phyloP scores from a whole-genome alignment of 2,113 vertebrate genomes.

The Trematocara marginatum region DNA sequence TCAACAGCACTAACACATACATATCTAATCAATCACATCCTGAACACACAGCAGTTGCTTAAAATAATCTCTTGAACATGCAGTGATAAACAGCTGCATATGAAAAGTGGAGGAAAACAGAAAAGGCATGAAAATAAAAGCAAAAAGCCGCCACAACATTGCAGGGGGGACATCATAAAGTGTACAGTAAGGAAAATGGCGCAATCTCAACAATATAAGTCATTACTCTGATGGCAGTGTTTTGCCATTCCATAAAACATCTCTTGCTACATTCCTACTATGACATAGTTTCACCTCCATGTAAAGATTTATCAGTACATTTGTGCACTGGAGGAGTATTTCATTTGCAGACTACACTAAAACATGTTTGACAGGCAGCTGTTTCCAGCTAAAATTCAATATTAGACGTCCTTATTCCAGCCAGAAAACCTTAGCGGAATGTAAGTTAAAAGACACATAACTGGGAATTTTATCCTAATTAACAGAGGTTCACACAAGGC shows the following conservation, averaged over 20 bases:
- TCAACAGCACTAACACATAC: constrained; percentile 22
- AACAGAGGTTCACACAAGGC: not conserved
- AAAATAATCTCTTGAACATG: constrained; percentile 28
- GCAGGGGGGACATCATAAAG: not conserved
- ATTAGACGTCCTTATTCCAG: not conserved
- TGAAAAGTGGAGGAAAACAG: not conserved
- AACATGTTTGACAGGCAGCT: not conserved
- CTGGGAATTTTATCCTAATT: not conserved
- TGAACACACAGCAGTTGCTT: not conserved
- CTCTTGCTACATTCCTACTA: not conserved
- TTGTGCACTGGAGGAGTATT: not conserved
- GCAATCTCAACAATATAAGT: not conserved
- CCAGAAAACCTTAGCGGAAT: not conserved
- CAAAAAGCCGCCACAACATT: not conserved
- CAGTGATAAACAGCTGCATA: constrained; percentile 12
- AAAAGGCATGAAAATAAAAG: not conserved
- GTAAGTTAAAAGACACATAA: not conserved
- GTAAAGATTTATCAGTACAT: not conserved
- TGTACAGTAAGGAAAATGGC: not conserved
- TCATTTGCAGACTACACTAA: not conserved
- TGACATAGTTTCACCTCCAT: not conserved
- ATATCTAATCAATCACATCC: constrained; percentile 29
- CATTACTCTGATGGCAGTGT: constrained; percentile 8
- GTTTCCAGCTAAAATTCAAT: not conserved
- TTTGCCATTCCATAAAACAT: not conserved